Conservation (phyloP, 2,113 vertebrate species). For the Vulpes ferrilata region DNA sequence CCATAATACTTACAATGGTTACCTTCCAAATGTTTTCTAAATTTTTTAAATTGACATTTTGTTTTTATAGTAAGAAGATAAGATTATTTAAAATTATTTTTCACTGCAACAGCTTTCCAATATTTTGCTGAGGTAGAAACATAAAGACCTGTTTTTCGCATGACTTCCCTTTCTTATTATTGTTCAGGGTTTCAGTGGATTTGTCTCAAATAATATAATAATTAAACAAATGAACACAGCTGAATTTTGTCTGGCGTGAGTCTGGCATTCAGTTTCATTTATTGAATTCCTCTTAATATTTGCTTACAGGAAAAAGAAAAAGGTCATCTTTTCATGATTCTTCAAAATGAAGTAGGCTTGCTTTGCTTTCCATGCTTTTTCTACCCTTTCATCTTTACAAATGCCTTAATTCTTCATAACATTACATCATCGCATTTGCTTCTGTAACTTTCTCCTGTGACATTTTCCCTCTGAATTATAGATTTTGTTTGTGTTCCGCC, state of each 20-base stretch:
- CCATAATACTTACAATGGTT: neutral
- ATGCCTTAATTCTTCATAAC: neutral
- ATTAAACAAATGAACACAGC: constrained; percentile 41
- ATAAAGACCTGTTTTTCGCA: neutral
- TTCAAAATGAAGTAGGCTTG: constrained; percentile 11
- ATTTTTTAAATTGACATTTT: neutral
- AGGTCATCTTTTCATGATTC: neutral
- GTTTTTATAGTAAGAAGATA: neutral
- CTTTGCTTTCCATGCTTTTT: neutral
- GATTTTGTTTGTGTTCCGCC: neutral
- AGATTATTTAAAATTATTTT: constrained; percentile 34
- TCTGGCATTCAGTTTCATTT: constrained; percentile 50
- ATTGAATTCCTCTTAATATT: constrained; percentile 49
- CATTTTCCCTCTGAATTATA: neutral
- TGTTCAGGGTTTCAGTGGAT: neutral
- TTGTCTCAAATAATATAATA: constrained; percentile 6
- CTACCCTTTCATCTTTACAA: neutral
- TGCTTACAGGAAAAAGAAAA: constrained; percentile 39
- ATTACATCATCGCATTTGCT: neutral
- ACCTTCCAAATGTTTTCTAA: neutral
- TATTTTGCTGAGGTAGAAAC: neutral
- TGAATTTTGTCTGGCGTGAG: constrained; percentile 22
- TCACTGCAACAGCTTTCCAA: neutral
- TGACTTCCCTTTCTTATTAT: neutral
- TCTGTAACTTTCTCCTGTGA: neutral